phyloP scores from a whole-genome alignment of 2,888 invertebrate species.

The Orthosia incerta region DNA sequence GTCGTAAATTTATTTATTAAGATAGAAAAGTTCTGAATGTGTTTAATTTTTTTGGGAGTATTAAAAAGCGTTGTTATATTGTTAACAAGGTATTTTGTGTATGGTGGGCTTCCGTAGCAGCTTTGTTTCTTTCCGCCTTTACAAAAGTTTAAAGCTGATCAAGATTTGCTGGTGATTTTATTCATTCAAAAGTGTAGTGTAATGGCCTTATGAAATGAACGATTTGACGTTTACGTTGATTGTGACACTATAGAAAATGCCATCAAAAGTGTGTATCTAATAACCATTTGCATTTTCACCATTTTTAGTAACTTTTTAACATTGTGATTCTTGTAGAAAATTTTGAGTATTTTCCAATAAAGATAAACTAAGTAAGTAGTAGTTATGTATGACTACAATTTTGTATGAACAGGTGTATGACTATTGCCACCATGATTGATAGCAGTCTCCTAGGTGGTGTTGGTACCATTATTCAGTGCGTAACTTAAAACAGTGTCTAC shows the following conservation, averaged over 20 bases:
- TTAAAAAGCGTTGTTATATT: constrained; percentile 52
- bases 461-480: constrained; percentile 70
- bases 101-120: background rate
- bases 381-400: background rate
- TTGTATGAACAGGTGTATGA: constrained; percentile 40
- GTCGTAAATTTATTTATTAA: constrained; percentile 69
- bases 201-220: too few species aligned
- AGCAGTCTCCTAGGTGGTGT: constrained; percentile 54
- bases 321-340: background rate
- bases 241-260: too few species aligned
- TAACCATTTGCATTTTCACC: background rate
- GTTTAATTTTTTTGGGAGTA: constrained; percentile 52
- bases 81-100: constrained; percentile 39
- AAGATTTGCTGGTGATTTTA: background rate
- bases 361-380: background rate
- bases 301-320: background rate
- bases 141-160: background rate
- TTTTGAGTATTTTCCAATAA: too few species aligned
- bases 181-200: too few species aligned
- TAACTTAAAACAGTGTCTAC: constrained; percentile 86
- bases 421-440: constrained; percentile 57
- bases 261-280: too few species aligned
- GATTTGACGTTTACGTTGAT: too few species aligned
- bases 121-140: background rate
- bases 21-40: constrained; percentile 61